Conservation (phyloP, 64 coral and sea anemone species). For the Anthopleura sola region DNA sequence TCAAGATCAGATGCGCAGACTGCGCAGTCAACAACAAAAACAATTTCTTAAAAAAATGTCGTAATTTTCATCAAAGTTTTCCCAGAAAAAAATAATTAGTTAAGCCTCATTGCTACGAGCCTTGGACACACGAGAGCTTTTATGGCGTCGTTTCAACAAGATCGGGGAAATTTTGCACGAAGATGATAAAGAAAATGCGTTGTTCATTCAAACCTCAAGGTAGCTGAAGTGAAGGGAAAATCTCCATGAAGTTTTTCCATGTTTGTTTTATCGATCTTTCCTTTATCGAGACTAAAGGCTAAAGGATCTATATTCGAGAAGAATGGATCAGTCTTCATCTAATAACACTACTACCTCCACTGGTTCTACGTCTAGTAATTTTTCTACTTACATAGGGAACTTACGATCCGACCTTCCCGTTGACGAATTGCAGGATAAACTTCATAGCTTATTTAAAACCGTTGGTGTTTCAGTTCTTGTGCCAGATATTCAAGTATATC, state of each 20-base stretch:
- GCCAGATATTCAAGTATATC: background rate
- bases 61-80: background rate
- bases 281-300: background rate
- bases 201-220: background rate
- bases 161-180: too few species aligned
- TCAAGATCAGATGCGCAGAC: too few species aligned
- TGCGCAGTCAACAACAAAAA: too few species aligned
- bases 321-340: background rate
- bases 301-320: background rate
- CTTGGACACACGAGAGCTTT: too few species aligned
- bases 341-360: background rate
- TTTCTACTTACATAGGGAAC: conserved; percentile 53
- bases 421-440: conserved; percentile 7
- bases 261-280: background rate
- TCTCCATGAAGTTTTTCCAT: background rate
- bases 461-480: conserved; percentile 24
- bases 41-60: too few species aligned
- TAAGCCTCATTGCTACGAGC: too few species aligned
- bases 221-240: background rate
- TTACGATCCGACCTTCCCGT: conserved; percentile 25
- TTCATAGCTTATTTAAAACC: conserved; percentile 24
- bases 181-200: too few species aligned
- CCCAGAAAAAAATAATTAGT: too few species aligned
- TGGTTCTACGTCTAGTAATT: background rate
- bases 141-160: too few species aligned